These are phyloP conservation scores for Chrysaora quinquecirrha DNA, from an alignment of 30 jellyfish, hydroid and myxozoan genomes.

Conservation along the genomic window DNA sequence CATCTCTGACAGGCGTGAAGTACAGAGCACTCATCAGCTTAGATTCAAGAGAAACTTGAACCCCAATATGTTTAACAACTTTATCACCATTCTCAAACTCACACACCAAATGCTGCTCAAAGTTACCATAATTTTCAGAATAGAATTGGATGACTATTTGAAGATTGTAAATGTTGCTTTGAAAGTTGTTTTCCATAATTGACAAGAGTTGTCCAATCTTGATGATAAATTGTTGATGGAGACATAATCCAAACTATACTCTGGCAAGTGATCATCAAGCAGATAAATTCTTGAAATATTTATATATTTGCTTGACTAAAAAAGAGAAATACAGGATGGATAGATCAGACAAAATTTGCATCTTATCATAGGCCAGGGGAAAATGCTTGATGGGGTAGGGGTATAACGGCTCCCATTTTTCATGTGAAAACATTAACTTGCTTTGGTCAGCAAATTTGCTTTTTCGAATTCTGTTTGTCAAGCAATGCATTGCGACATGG, in stretches of 20 bases:
- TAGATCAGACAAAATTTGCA: neutral
- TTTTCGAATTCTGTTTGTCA: neutral
- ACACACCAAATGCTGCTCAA: conserved; percentile 50
- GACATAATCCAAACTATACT: conserved; percentile 17
- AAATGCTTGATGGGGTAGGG: neutral
- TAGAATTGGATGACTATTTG: conserved; percentile 17
- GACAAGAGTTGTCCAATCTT: conserved; percentile 17
- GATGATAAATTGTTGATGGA: neutral
- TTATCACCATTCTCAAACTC: conserved; percentile 59
- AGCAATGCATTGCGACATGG: too few relatives aligned
- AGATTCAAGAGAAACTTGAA: conserved; percentile 64
- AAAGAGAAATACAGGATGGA: too few relatives aligned
- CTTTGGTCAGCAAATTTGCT: neutral
- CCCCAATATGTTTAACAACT: conserved; percentile 52
- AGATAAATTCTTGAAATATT: conserved; percentile 28
- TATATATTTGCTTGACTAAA: conserved; percentile 10
- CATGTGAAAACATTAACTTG: neutral
- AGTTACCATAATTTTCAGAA: conserved; percentile 59
- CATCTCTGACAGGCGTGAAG: conserved; percentile 40
- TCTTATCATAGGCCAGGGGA: neutral
- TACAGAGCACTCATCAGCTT: conserved; percentile 34
- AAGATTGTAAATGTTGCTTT: neutral
- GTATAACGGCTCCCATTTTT: neutral
- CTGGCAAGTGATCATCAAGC: conserved; percentile 59
- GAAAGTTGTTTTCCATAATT: conserved; percentile 48